Base-by-base conservation (phyloP, 1,140 invertebrate genomes). In the Magallana angulata region DNA sequence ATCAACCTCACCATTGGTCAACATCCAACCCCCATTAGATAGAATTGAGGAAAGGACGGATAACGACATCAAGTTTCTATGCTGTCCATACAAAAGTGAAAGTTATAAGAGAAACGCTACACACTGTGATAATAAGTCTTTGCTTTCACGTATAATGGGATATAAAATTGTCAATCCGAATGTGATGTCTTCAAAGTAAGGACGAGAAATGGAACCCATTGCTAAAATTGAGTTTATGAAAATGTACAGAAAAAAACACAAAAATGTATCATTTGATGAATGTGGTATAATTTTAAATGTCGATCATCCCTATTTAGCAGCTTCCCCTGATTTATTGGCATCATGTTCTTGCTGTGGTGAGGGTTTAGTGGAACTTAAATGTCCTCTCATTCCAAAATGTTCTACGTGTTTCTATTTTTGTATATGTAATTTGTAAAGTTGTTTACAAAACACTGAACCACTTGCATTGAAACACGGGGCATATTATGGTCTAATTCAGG, bases 291-390 rank as follows among this genome's bases (percentile, higher is more conserved):
- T 76, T 80, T 11, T 87, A 76, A 82, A 84, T 56, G 12, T 5
- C 2, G 36, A 58, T 14, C 9, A 30, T 76, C 24, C 58, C 6
- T 87, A 58, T 24, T 57, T 87, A 24, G 24, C 24, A 24, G 24
- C 24, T 24, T 24, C 24, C 24, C 24, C 24, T 24, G 24, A 24
- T 24, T 18, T 87, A 6, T 56, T 84, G 12, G 60, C 82, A 30
- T 14, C 18, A 11, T 87, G 86, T 59, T 87, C 86, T 58, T 87
- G 86, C 71, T 87, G 82, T 87, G 86, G 86, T 8, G 86, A 87
- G 7, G 82, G 86, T 7, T 59, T 84, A 14, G 36, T 84, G 11
- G 86, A 87, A 84, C 18, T 87, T 7, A 87, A 87, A 60, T 87
- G 86, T 60, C 86, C 86, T 16, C 7, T 87, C 56, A 59, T 87